Conservation (phyloP, 2,797 vertebrate species). For the Amblyraja radiata region DNA sequence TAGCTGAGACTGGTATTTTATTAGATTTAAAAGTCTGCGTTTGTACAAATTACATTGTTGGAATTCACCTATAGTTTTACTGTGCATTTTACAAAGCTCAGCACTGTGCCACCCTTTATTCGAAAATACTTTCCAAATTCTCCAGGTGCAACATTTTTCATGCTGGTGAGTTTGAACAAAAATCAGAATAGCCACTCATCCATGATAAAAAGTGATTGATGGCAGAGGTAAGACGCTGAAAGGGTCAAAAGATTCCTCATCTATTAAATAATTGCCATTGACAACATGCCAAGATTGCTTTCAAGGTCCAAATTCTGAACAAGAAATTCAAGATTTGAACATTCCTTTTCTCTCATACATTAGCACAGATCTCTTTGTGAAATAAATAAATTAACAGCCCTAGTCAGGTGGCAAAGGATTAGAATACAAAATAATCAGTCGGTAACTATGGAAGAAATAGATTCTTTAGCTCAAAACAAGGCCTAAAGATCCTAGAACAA, state of each 20-base stretch:
- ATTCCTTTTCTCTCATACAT: background rate
- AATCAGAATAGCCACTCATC: constrained; percentile 58
- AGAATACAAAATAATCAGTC: background rate
- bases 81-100: constrained; percentile 8
- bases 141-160: constrained; percentile 64
- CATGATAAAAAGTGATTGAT: constrained; percentile 61
- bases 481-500: background rate
- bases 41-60: background rate
- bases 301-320: background rate
- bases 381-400: constrained; percentile 23
- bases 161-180: constrained; percentile 62
- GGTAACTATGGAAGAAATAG: background rate
- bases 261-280: constrained; percentile 20
- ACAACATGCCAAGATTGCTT: background rate
- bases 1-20: background rate
- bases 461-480: background rate
- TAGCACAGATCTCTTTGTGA: background rate
- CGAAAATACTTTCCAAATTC: constrained; percentile 56
- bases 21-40: background rate
- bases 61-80: background rate
- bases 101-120: background rate
- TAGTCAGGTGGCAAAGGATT: background rate
- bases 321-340: background rate
- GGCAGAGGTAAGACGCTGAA: constrained; percentile 55
- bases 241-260: constrained; percentile 33